Percentiles rank a stretch among this genome's conserved stretches.
Conservation (phyloP, 2,113 vertebrate genomes). For the Excalfactoria chinensis region DNA sequence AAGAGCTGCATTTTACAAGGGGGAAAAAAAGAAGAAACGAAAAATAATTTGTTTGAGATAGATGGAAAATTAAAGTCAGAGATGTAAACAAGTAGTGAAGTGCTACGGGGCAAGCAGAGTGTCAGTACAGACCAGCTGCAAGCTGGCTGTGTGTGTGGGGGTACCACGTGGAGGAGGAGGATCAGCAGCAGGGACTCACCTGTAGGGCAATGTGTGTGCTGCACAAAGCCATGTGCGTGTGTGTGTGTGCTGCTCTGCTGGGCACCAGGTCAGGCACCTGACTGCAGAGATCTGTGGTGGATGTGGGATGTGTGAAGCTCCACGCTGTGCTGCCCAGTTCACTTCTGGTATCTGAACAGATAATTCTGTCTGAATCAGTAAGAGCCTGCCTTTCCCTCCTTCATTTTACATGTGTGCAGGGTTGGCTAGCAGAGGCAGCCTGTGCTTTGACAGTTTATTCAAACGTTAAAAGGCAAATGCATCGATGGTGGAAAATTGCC, state of each 20-base stretch:
- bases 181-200: background rate
- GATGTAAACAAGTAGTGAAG: background rate
- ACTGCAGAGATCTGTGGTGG: background rate
- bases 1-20: background rate
- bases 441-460: background rate
- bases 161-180: background rate
- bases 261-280: accelerated
- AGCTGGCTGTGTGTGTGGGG: background rate
- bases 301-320: background rate
- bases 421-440: background rate
- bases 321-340: background rate
- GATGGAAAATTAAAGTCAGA: background rate
- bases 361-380: background rate
- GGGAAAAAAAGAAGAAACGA: background rate
- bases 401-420: accelerated
- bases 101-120: background rate
- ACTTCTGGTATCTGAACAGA: background rate
- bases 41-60: background rate
- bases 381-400: background rate
- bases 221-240: background rate
- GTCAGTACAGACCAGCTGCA: background rate
- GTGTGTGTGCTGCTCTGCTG: background rate
- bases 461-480: background rate
- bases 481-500: background rate
- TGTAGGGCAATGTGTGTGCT: accelerated